Evolutionary conservation across 2,797 vertebrate species (phyloP).

Genomic region (Novumbra hubbsi): DNA sequence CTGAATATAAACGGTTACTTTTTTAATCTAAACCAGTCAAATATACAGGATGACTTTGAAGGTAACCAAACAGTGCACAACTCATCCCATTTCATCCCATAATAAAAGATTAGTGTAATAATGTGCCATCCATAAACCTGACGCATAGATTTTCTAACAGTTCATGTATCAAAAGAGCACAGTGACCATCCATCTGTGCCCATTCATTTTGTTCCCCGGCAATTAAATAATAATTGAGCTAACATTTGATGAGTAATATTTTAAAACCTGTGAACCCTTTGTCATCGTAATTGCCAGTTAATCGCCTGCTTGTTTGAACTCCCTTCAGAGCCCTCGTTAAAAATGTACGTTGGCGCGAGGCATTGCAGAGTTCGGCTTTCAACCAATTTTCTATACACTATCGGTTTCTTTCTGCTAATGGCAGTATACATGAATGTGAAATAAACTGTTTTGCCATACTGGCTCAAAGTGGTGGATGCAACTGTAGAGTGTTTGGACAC

Average conservation of each 20-base stretch:
- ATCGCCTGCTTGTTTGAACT: conserved; percentile 38
- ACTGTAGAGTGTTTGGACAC: neutral
- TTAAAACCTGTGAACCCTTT: conserved; percentile 14
- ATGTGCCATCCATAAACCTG: neutral
- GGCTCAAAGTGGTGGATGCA: neutral
- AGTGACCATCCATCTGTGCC: conserved; percentile 3
- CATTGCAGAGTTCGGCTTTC: conserved; percentile 16
- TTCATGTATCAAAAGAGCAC: conserved; percentile 12
- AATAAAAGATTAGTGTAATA: neutral
- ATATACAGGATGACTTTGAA: neutral
- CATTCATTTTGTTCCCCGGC: conserved; percentile 4
- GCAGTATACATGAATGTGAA: neutral
- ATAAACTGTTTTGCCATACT: neutral
- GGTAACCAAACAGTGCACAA: neutral
- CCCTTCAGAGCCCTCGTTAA: conserved; percentile 25
- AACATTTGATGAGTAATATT: conserved; percentile 25
- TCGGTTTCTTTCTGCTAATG: neutral
- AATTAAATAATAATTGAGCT: conserved; percentile 20
- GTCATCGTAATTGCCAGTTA: conserved; percentile 51
- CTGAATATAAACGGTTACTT: neutral
- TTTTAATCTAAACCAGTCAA: neutral
- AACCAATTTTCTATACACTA: neutral
- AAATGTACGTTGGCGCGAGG: conserved; percentile 32
- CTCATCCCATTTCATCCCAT: neutral
- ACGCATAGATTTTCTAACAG: conserved; percentile 16